phyloP scores from a whole-genome alignment of 2,888 invertebrate species.

The Biston betularia region DNA sequence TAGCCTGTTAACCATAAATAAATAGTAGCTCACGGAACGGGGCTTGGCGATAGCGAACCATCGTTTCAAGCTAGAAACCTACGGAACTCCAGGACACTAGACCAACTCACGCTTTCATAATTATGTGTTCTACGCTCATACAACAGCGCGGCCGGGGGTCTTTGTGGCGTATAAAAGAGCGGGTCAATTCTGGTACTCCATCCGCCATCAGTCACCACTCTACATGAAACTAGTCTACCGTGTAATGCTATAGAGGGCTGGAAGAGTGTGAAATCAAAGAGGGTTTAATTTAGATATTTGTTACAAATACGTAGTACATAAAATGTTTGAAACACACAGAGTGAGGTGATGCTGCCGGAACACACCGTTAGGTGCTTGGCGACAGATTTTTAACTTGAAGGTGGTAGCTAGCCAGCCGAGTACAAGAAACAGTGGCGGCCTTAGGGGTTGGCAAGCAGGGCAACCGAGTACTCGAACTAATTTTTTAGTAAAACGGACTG shows the following conservation, averaged over 20 bases:
- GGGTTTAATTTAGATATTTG: too few species aligned
- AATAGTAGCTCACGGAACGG: too few species aligned
- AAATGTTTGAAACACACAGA: too few species aligned
- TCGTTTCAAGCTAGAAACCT: background rate
- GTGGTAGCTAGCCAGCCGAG: too few species aligned
- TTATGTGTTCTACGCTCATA: conserved; percentile 43
- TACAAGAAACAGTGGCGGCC: too few species aligned
- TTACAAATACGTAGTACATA: too few species aligned
- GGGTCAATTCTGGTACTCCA: conserved; percentile 53
- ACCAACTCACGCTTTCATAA: conserved; percentile 5
- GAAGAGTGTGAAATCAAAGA: conserved; percentile 2
- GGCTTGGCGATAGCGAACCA: background rate
- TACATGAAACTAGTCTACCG: conserved; percentile 36
- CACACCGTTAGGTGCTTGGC: background rate
- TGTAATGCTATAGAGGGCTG: conserved; percentile 26
- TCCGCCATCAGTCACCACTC: conserved; percentile 40
- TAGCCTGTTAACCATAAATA: too few species aligned
- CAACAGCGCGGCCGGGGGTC: conserved; percentile 54
- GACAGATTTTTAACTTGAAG: too few species aligned
- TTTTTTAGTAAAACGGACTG: too few species aligned
- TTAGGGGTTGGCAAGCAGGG: too few species aligned
- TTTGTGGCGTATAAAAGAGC: conserved; percentile 46
- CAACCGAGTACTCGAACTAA: too few species aligned
- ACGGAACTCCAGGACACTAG: conserved; percentile 26
- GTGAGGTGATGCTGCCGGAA: background rate